Conservation (phyloP, 2,888 invertebrate genomes). For the Apotomis turbidana region DNA sequence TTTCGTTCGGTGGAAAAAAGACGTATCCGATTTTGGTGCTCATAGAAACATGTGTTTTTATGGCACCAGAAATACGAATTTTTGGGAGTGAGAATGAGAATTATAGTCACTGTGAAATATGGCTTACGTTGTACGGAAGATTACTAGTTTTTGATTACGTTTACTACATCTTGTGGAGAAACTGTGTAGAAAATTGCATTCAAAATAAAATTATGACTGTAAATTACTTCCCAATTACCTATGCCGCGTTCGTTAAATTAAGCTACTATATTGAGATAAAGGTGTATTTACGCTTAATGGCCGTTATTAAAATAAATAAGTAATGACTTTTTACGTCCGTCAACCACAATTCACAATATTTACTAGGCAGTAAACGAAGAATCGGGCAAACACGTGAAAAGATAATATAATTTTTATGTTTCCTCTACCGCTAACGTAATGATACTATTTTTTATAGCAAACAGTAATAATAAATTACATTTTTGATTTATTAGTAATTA, state of each 20-base stretch:
- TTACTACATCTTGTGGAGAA: background rate
- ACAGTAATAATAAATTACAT: conserved; percentile 72
- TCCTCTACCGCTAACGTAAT: conserved; percentile 65
- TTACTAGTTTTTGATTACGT: conserved; percentile 1
- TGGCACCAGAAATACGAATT: conserved; percentile 1
- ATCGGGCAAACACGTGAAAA: conserved; percentile 72
- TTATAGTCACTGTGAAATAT: conserved; percentile 25
- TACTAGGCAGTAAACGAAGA: conserved; percentile 63
- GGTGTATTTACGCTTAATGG: conserved; percentile 4
- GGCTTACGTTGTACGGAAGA: conserved; percentile 6
- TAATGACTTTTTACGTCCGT: conserved; percentile 39
- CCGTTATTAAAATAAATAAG: conserved; percentile 26
- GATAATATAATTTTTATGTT: conserved; percentile 78
- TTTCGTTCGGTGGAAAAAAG: background rate
- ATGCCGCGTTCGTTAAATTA: background rate
- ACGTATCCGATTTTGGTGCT: background rate
- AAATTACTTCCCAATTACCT: too few species aligned
- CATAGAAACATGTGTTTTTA: background rate
- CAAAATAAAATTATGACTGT: too few species aligned
- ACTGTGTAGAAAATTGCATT: background rate
- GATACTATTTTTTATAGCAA: conserved; percentile 68
- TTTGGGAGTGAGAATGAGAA: conserved; percentile 11
- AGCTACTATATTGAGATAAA: background rate
- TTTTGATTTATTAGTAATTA: conserved; percentile 70
- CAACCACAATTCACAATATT: conserved; percentile 59